Base-by-base conservation (phyloP, 2,888 invertebrate species). In the Tanytarsus gracilentus region DNA sequence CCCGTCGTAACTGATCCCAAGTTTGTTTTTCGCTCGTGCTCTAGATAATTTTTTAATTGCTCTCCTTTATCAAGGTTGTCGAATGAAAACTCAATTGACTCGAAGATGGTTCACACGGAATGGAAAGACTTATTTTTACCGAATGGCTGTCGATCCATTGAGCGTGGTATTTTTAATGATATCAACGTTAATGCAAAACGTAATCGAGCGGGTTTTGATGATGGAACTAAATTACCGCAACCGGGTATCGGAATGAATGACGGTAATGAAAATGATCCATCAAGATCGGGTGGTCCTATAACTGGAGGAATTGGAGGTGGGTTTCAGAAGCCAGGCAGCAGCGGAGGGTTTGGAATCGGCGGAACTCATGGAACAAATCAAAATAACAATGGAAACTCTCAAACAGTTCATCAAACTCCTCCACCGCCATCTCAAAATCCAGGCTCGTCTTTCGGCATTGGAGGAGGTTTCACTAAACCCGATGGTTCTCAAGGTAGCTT, bases 111-210 rank as follows among this genome's bases (percentile, higher is more conserved):
- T 26, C 44, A 23, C 14, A 77, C 84, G 6, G 77, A 81, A 27
- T 88, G 86, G 86, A 71, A 78, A 49, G 78, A 85, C 64, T 72
- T 86, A 16, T 82, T 81, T 69, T 86, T 87, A 72, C 87, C 87
- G 5, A 79, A 82, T 65, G 83, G 84, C 52, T 88, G 87, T 69
- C 83, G 83, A 29, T 79, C 78, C 16, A 25, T 26, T 8, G 55
- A 55, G n/a, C 14, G 6, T 26, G 40, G 23, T 3, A 39, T 18
- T 16, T 25, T 33, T 8, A 6, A 52, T 30, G 18, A 29, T 40
- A 14, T 3, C 30, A 30, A 30, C 25, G n/a, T 25, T n/a, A 49
- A 26, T 25, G 4, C 3, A n/a, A 7, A 49, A 8, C 11, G 26
- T 6, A 4, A 3, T 11, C 21, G 5, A 9, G 26, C 23, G 9